These are phyloP conservation scores for Ladona fulva DNA, from an alignment of 1,140 invertebrate species.

Conservation along the genomic window DNA sequence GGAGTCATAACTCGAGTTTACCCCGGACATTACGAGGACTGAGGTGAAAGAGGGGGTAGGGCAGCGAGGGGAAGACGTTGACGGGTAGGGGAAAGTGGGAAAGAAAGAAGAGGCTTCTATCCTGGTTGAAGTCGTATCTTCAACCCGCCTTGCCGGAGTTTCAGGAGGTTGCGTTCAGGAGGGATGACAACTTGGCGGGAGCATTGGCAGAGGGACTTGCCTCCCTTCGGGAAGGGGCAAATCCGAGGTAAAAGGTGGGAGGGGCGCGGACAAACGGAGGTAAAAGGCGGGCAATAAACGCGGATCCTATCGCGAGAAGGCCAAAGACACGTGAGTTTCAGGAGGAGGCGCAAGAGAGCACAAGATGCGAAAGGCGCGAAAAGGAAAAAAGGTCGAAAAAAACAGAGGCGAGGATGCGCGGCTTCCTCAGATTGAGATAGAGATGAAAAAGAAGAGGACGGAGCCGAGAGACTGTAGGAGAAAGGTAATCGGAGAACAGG, in stretches of 20 bases:
- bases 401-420: constrained; percentile 25
- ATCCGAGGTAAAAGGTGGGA: constrained; percentile 19
- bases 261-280: constrained; percentile 35
- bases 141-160: neutral
- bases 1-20: constrained; percentile 36
- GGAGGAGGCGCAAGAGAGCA: too few relatives aligned
- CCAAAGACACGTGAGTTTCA: too few relatives aligned
- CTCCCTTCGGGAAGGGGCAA: too few relatives aligned
- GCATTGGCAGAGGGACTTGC: constrained; percentile 22
- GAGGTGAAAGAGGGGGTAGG: constrained; percentile 4
- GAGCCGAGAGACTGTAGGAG: too few relatives aligned
- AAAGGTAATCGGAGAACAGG: neutral
- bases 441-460: neutral
- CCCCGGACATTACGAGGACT: constrained; percentile 11
- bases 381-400: too few relatives aligned
- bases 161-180: constrained; percentile 19
- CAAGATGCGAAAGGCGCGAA: too few relatives aligned
- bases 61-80: neutral
- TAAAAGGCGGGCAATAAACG: constrained; percentile 45
- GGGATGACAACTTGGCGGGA: constrained; percentile 18
- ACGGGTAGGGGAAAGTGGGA: neutral
- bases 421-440: neutral
- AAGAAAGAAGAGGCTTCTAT: too few relatives aligned
- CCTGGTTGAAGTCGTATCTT: neutral
- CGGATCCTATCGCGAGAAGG: too few relatives aligned